Conservation (phyloP, 2,797 vertebrate genomes). For the Thunnus albacares region DNA sequence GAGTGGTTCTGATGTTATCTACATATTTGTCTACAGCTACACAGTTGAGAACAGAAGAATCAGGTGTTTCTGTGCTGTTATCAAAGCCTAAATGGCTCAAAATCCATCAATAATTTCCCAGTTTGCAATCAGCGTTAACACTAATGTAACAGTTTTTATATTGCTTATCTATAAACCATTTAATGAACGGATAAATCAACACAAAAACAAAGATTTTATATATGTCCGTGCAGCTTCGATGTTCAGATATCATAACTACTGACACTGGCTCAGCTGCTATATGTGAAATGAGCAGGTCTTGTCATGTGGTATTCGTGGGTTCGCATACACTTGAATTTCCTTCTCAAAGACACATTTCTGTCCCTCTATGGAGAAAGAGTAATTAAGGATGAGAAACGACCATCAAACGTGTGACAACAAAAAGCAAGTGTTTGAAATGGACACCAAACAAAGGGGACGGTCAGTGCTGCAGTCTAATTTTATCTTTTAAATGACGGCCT, state of each 20-base stretch:
- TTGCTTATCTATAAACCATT: neutral
- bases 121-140: too few species aligned
- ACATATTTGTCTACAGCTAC: neutral
- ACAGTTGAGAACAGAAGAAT: too few species aligned
- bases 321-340: conserved; percentile 22
- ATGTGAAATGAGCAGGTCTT: conserved; percentile 29
- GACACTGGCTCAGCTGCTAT: neutral
- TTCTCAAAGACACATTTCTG: conserved; percentile 14
- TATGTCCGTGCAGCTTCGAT: conserved; percentile 4
- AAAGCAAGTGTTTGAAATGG: conserved; percentile 62
- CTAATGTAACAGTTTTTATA: too few species aligned
- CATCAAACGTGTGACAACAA: conserved; percentile 61
- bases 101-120: too few species aligned
- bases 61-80: too few species aligned
- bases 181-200: neutral
- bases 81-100: too few species aligned
- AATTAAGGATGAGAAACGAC: conserved; percentile 26
- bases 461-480: conserved; percentile 66
- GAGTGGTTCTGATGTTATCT: neutral
- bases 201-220: too few species aligned
- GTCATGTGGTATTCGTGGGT: conserved; percentile 57
- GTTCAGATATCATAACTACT: neutral
- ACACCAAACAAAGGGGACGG: conserved; percentile 62
- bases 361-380: conserved; percentile 6
- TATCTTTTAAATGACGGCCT: conserved; percentile 65